These are phyloP conservation scores for Nesoenas mayeri DNA, from an alignment of 2,113 vertebrate genomes.

Conservation along the genomic window DNA sequence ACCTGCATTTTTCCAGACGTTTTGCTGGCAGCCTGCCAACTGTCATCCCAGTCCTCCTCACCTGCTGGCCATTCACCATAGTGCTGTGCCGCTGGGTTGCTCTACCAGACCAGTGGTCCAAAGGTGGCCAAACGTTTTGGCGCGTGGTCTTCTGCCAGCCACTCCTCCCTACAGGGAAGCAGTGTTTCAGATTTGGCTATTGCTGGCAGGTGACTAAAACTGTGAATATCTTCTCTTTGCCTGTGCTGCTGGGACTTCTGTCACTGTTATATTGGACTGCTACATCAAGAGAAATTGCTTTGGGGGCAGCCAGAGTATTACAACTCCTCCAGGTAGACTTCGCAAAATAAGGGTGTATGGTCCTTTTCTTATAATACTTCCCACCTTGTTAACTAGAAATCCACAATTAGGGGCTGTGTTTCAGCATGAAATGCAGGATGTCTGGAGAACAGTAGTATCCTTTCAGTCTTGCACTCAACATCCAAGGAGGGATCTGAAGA, in stretches of 20 bases:
- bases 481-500: neutral
- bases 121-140: fast-evolving
- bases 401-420: neutral
- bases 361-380: neutral
- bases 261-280: neutral
- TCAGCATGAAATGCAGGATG: neutral
- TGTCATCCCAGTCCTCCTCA: neutral
- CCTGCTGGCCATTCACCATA: neutral
- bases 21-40: neutral
- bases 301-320: neutral
- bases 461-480: neutral
- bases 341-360: neutral
- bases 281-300: neutral
- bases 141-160: neutral
- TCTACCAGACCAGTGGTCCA: neutral
- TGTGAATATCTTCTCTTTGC: neutral
- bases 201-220: neutral
- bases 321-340: neutral
- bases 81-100: neutral
- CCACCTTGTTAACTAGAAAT: neutral
- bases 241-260: neutral
- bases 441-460: neutral
- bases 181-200: neutral
- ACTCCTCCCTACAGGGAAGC: neutral
- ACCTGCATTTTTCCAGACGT: neutral